Conservation (phyloP, 2,797 vertebrate species). For the Melanotaenia trifasciata region DNA sequence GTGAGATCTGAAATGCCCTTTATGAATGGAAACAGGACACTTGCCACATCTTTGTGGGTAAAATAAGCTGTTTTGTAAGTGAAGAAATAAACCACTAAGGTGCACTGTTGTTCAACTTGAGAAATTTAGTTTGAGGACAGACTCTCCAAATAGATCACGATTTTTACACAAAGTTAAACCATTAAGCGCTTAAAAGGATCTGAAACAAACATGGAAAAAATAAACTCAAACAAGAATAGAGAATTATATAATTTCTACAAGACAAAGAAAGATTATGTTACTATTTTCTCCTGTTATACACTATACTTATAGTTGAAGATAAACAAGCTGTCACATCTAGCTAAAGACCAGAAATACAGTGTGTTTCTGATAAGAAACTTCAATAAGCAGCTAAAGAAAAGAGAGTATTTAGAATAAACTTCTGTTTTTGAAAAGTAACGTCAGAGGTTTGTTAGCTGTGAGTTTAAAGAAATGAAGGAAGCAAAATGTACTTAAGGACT, state of each 20-base stretch:
- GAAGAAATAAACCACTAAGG: slow-evolving; percentile 28
- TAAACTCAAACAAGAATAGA: background rate
- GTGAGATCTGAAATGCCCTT: background rate
- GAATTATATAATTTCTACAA: background rate
- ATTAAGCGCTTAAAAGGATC: background rate
- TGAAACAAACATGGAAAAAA: slow-evolving; percentile 12
- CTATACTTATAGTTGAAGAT: background rate
- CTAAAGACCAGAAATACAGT: background rate
- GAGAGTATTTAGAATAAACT: background rate
- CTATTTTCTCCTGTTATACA: background rate
- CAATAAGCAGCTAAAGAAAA: background rate
- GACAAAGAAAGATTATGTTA: background rate
- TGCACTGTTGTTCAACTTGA: slow-evolving; percentile 27
- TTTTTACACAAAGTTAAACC: background rate
- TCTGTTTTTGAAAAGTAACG: too few relatives aligned
- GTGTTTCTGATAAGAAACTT: background rate
- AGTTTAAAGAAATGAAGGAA: background rate
- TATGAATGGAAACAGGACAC: background rate
- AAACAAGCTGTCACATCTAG: background rate
- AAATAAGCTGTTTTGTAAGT: slow-evolving; percentile 8
- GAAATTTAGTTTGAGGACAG: background rate
- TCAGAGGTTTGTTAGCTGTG: background rate
- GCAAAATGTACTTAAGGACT: background rate
- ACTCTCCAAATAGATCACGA: background rate
- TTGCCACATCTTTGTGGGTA: background rate